Evolutionary conservation across 1,140 invertebrate genomes (phyloP).

Genomic region (Cherax destructor): DNA sequence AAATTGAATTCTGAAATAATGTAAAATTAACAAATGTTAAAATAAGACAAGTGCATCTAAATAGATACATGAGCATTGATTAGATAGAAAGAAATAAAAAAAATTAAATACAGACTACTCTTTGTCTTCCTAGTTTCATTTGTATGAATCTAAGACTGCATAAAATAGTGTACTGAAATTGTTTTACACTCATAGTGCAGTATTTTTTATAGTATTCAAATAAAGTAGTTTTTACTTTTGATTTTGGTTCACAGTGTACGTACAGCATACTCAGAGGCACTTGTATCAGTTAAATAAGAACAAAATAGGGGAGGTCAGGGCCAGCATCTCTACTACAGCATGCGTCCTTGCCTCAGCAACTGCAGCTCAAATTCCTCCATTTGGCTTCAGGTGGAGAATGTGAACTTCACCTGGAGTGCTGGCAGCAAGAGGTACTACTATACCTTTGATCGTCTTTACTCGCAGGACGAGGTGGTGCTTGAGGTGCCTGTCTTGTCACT

Average conservation of each 20-base stretch:
- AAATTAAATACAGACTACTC: no score
- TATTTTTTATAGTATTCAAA: no score
- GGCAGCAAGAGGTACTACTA: conserved; percentile 90
- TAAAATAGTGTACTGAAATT: no score
- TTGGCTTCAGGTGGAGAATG: conserved; percentile 79
- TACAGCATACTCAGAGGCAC: conserved; percentile 2
- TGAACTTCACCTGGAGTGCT: conserved; percentile 95
- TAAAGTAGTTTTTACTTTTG: neutral
- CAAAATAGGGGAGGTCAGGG: neutral
- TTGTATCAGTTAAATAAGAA: neutral
- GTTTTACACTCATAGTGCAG: no score
- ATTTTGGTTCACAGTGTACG: conserved; percentile 1
- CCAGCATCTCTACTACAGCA: neutral
- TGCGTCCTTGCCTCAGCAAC: neutral
- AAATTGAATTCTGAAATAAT: no score
- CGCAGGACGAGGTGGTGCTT: conserved; percentile 88
- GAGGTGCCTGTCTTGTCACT: conserved; percentile 91
- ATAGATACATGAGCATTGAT: no score
- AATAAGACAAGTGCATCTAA: no score
- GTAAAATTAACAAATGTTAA: no score
- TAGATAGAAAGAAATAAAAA: no score
- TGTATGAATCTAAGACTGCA: no score
- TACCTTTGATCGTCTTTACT: conserved; percentile 89
- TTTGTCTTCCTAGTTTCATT: no score
- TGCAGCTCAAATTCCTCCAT: conserved; percentile 1